Evolutionary conservation across 2,113 vertebrate genomes (phyloP), one percentile per base, ranked within the genome.

Genomic region (Campylomormyrus numenius): DNA sequence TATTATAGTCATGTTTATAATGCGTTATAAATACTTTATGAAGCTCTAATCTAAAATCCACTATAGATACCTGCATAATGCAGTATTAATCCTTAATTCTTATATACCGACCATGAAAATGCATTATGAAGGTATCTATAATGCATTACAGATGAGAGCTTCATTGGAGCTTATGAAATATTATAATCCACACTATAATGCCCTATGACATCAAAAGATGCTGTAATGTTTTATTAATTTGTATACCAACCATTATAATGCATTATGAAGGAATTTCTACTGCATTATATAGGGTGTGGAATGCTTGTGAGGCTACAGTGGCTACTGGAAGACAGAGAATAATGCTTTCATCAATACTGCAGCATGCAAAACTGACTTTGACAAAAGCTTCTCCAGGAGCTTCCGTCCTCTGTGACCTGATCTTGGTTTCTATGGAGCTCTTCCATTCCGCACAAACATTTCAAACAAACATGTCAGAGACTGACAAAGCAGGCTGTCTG

Each of bases 401-500:
- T 39, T 58, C 88, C 27, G 21, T 89, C 66, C 42, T 48, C 88
- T 50, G n/a, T 52, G 70, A 89, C 39, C 88, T 83, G n/a, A 77
- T 70, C 66, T 70, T 15, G n/a, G 42, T 74, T 66, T 62, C 39
- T 39, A 62, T 21, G 70, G 49, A 52, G 42, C 7, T 48, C 88
- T 39, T 35, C 70, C 66, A 89, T 53, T 89, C 66, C 10, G 5
- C 27, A 53, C 49, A 77, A 77, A 42, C 74, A 77, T 77, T 77
- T 8, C 48, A 89, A 80, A 50, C 48, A 89, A 80, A 50, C 88
- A 89, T 66, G 24, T 42, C 88, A 66, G 42, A 88, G 88, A 42
- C 24, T 46, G n/a, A 89, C 45, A 46, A 39, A 46, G 70, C 88
- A 31, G 27, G 58, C n/a, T 11, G 88, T 70, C 24, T 74, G 62